Evolutionary conservation across 2,888 invertebrate genomes (phyloP).

Genomic region (Catocala sponsa): DNA sequence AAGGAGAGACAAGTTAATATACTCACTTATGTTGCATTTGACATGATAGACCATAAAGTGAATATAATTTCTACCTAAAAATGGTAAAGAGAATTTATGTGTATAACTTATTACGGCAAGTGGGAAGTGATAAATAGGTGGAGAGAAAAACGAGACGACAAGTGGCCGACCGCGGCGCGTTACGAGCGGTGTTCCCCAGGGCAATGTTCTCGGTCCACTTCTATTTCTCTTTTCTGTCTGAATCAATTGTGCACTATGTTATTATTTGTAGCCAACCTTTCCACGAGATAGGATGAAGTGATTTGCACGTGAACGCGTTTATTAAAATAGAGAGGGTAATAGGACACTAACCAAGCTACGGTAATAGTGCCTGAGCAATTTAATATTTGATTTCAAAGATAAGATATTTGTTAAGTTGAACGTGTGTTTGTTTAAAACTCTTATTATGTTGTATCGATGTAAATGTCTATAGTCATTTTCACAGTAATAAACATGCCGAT

Average conservation of each 20-base stretch:
- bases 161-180: conserved; percentile 30
- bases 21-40: conserved; percentile 18
- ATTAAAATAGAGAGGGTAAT: background rate
- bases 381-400: background rate
- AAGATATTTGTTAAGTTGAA: no score
- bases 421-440: background rate
- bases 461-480: conserved; percentile 22
- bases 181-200: conserved; percentile 50
- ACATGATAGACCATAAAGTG: conserved; percentile 28
- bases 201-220: conserved; percentile 49
- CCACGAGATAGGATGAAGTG: conserved; percentile 6
- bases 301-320: conserved; percentile 2
- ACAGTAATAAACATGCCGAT: conserved; percentile 36
- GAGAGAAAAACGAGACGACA: conserved; percentile 41
- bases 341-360: background rate
- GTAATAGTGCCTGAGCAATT: background rate
- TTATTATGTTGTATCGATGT: conserved; percentile 7
- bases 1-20: conserved; percentile 22
- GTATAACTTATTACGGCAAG: conserved; percentile 28
- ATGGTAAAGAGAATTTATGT: conserved; percentile 30
- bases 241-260: conserved; percentile 38
- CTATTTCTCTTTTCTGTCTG: conserved; percentile 43
- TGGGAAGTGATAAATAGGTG: conserved; percentile 45
- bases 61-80: conserved; percentile 30
- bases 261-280: conserved; percentile 31